Evolutionary conservation across 37 sponge, comb jelly and placozoan species (phyloP).

Genomic region (Tethya wilhelma): DNA sequence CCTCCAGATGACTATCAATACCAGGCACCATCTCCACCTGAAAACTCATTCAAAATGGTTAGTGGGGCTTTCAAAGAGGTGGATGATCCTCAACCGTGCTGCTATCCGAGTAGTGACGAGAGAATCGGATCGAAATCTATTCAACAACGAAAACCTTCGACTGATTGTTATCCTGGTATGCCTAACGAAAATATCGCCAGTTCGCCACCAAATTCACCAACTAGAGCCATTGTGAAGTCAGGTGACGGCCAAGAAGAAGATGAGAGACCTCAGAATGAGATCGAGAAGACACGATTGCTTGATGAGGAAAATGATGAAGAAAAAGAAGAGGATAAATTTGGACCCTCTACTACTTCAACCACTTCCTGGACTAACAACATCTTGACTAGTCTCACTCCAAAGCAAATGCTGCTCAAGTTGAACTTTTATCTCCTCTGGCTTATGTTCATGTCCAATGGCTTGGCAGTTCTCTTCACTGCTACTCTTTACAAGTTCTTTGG

Average conservation of each 20-base stretch:
- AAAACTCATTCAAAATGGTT: too few species aligned
- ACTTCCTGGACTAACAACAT: slow-evolving; percentile 18
- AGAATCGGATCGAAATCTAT: background rate
- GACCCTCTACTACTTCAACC: slow-evolving; percentile 2
- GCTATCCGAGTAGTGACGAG: background rate
- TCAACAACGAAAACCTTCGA: too few species aligned
- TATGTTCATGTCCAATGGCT: slow-evolving; percentile 61
- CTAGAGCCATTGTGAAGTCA: background rate
- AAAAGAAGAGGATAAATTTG: background rate
- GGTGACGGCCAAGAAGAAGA: background rate
- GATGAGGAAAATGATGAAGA: background rate
- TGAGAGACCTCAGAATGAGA: background rate
- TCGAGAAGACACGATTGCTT: background rate
- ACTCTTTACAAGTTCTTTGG: slow-evolving; percentile 80
- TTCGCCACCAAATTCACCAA: background rate
- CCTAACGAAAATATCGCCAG: background rate
- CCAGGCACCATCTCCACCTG: too few species aligned
- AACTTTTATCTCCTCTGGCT: slow-evolving; percentile 87
- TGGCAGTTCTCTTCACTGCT: slow-evolving; percentile 51
- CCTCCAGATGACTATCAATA: slow-evolving; percentile 36
- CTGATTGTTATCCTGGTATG: background rate
- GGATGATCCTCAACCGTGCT: background rate
- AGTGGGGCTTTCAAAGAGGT: too few species aligned
- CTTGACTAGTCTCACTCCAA: slow-evolving; percentile 53
- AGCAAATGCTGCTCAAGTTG: slow-evolving; percentile 49